Evolutionary conservation across 2,888 invertebrate genomes (phyloP), one percentile per base, ranked within the genome.

Genomic region (Aromia moschata): DNA sequence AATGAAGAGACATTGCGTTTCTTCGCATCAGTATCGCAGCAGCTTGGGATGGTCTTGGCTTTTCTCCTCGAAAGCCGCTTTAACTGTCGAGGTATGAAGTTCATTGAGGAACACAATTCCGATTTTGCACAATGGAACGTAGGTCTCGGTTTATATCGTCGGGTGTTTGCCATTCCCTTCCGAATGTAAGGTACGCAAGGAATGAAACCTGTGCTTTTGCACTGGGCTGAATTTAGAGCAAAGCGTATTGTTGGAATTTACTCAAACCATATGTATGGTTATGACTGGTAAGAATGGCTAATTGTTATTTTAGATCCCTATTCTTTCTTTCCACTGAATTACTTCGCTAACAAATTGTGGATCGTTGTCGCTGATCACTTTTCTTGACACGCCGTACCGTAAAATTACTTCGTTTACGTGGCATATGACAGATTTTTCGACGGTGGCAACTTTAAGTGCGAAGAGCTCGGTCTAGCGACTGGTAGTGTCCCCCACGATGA

Each of bases 341-440:
- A n/a, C n/a, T n/a, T n/a, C n/a, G n/a, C n/a, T n/a, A n/a, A n/a
- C n/a, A n/a, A n/a, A 77, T 63, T 71, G 76, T 36, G 68, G 16
- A 5, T 72, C 78, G 46, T 79, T 79, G 53, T 79, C 77, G 17
- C 70, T 72, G 1, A 72, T 71, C 1, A 80, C 51, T 37, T 70
- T 37, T 2, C 76, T 17, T 0, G 78, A 77, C 1, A 70, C 37
- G 0, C 77, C 77, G 61, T 72, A 77, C 1, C 77, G 62, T 3
- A 71, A 56, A 12, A 72, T 61, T 14, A 72, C 56, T 57, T 74
- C 70, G 16, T 70, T 54, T 7, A 72, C 56, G 14, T 74, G 59
- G 1, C 36, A 51, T 14, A 30, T 17, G 1, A 68, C 70, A 64
- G 64, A 40, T 16, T 70, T 46, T 49, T 61, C 43, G 1, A 57